Evolutionary conservation across 2,797 vertebrate species (phyloP).

Genomic region (Anolis apletophallus): DNA sequence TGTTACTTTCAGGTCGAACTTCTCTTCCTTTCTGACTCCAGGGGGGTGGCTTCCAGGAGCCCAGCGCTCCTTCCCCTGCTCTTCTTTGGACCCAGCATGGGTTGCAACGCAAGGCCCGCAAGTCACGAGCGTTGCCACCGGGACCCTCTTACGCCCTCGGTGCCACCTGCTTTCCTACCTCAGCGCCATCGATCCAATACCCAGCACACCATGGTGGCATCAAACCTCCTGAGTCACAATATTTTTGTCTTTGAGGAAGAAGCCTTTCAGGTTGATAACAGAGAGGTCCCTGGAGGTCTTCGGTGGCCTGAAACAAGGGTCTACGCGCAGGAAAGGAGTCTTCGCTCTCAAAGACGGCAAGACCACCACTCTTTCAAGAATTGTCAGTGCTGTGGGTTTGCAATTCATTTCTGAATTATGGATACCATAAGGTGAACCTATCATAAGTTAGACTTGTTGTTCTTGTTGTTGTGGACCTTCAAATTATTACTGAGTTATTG

Average conservation of each 20-base stretch:
- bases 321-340: neutral
- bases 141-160: neutral
- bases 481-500: too few species aligned
- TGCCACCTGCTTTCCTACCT: constrained; percentile 20
- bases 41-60: constrained; percentile 2
- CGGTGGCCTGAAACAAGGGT: constrained; percentile 2
- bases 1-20: constrained; percentile 28
- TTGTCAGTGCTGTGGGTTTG: too few species aligned
- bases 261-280: neutral
- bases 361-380: neutral
- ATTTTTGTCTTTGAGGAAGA: neutral
- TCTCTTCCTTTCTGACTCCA: neutral
- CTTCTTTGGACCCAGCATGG: constrained; percentile 36
- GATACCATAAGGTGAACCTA: too few species aligned
- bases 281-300: neutral
- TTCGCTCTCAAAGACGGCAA: neutral
- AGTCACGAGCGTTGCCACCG: constrained; percentile 1
- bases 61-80: neutral
- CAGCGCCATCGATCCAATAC: constrained; percentile 14
- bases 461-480: too few species aligned
- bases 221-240: neutral
- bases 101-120: neutral
- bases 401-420: too few species aligned
- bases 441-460: too few species aligned
- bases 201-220: constrained; percentile 25